Base-by-base conservation (phyloP, 1,140 invertebrate species). In the Trichonephila clavipes region DNA sequence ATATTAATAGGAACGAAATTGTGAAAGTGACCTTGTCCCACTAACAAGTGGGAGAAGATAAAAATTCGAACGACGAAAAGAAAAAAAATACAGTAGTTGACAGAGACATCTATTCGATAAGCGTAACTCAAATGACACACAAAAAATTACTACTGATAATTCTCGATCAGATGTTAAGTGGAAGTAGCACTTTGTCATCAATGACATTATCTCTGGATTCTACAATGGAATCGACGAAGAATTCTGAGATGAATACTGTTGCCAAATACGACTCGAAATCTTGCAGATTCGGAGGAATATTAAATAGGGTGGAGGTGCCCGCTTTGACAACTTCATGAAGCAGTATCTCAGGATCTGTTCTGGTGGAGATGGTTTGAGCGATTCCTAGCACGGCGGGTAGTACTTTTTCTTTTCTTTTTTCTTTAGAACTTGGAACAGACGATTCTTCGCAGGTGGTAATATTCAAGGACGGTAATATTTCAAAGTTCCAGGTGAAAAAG, bases 221-320 rank as follows among this genome's bases (percentile, higher is more conserved):
- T 2, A 77, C 72, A 77, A 16, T 77, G 28, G 12, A 16, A 4
- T 28, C 0, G 24, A 34, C 72, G 14, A 24, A 34, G 28, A 28
- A 28, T 34, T 34, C 24, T 6, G 72, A 77, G 34, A 40, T 19
- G 72, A 5, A 28, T 10, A 77, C 24, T 12, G 28, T 77, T 40
- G 72, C 72, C 72, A 77, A 77, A 77, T 34, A 77, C 24, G 72
- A 77, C 72, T 77, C 72, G 72, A 77, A 77, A 40, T n/a, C 40
- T 28, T n/a, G 40, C 44, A 28, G 34, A n/a, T 83, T 28, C 82
- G 44, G 28, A 21, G 44, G 82, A 83, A 83, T 83, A 59, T 83
- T 83, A 83, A 83, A 44, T 16, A 83, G 82, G 82, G 82, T 83
- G 82, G 82, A 83, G 82, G 82, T 83, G 82, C 40, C 34, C 82